These are phyloP conservation scores for Popillia japonica DNA, from an alignment of 1,140 invertebrate species.

Conservation along the genomic window DNA sequence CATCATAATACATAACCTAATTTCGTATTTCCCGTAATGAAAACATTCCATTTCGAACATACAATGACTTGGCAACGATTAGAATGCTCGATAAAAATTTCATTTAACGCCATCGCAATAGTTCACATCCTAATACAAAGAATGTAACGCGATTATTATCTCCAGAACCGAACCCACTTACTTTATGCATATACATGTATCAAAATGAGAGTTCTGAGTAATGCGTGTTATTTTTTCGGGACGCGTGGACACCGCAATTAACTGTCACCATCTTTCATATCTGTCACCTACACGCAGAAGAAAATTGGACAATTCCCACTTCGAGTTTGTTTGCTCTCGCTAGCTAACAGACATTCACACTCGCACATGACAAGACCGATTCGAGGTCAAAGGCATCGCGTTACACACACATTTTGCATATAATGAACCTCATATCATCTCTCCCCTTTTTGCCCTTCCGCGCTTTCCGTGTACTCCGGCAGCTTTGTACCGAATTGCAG, in stretches of 20 bases:
- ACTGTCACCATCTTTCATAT: not conserved
- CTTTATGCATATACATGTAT: too few species aligned
- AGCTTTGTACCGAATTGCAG: too few species aligned
- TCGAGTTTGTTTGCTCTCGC: not conserved
- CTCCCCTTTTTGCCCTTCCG: not conserved
- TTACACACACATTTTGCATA: conserved; percentile 18
- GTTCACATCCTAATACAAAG: too few species aligned
- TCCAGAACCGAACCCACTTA: too few species aligned
- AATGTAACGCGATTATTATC: too few species aligned
- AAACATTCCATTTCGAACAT: too few species aligned
- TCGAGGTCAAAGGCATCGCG: conserved; percentile 16
- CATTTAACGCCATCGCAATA: too few species aligned
- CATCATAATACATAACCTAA: too few species aligned
- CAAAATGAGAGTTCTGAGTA: not conserved
- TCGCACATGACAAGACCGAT: not conserved
- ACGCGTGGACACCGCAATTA: not conserved
- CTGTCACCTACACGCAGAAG: not conserved
- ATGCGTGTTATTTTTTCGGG: conserved; percentile 4
- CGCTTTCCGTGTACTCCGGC: not conserved
- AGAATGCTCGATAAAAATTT: too few species aligned
- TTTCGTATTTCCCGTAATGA: too few species aligned
- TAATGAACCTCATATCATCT: conserved; percentile 8
- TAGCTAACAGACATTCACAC: not conserved
- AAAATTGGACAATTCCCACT: conserved; percentile 18
- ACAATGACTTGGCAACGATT: too few species aligned